phyloP scores from a whole-genome alignment of 2,888 invertebrate genomes.

The Dynastes hyllus region DNA sequence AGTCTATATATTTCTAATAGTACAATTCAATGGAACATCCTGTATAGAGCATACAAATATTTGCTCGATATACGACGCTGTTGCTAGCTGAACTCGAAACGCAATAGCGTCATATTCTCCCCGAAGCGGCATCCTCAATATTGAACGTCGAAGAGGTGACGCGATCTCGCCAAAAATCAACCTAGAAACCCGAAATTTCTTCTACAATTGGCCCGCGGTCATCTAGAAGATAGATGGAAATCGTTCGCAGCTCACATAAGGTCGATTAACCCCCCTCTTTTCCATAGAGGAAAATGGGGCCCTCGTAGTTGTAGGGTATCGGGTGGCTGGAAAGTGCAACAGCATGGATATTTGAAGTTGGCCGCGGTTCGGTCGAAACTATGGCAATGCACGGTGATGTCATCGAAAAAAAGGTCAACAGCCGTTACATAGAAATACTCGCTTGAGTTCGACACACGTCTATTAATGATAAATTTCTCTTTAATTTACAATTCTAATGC shows the following conservation, averaged over 20 bases:
- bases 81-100: no score
- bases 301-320: no score
- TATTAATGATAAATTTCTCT: slow-evolving; percentile 21
- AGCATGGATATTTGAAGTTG: neutral
- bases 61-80: no score
- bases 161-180: slow-evolving; percentile 19
- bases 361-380: slow-evolving; percentile 12
- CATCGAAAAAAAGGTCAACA: slow-evolving; percentile 27
- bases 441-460: neutral
- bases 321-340: neutral
- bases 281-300: no score
- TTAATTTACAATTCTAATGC: slow-evolving; percentile 27
- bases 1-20: no score
- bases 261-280: neutral
- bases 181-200: slow-evolving; percentile 21
- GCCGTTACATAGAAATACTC: slow-evolving; percentile 14
- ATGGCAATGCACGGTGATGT: slow-evolving; percentile 20
- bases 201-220: neutral
- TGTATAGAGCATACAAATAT: no score
- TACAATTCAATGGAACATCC: no score
- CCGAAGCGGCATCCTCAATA: no score
- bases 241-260: neutral
- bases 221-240: slow-evolving; percentile 1
- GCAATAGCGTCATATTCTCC: no score
- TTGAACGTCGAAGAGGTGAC: no score